phyloP scores from a whole-genome alignment of 2,113 vertebrate genomes.

The Colistium nudipinnis region DNA sequence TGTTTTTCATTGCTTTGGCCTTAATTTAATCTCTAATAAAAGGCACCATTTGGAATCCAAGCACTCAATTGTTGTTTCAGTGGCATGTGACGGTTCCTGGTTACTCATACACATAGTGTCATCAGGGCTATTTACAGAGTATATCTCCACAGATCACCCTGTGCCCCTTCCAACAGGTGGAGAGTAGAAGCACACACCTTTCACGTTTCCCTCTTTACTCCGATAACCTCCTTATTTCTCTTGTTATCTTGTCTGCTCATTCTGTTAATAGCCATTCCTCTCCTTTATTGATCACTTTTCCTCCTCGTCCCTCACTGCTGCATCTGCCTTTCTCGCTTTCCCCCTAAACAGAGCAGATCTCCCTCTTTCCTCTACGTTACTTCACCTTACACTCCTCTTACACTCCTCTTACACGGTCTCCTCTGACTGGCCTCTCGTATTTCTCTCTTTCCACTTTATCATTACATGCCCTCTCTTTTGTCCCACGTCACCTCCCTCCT shows the following conservation, averaged over 20 bases:
- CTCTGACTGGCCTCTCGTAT: too few relatives aligned
- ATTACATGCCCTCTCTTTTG: background rate
- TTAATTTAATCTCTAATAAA: too few relatives aligned
- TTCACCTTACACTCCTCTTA: slow-evolving; percentile 1
- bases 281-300: slow-evolving; percentile 8
- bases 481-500: background rate
- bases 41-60: slow-evolving; percentile 8
- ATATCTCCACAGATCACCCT: slow-evolving; percentile 11
- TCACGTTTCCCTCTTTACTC: slow-evolving; percentile 1
- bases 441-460: slow-evolving; percentile 1
- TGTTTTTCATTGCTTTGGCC: too few relatives aligned
- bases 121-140: slow-evolving; percentile 13
- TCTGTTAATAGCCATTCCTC: slow-evolving; percentile 21
- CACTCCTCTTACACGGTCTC: slow-evolving; percentile 25
- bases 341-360: slow-evolving; percentile 36
- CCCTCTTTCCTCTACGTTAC: background rate
- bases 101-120: slow-evolving; percentile 22
- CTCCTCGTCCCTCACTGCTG: slow-evolving; percentile 43
- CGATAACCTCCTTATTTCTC: slow-evolving; percentile 5
- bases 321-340: slow-evolving; percentile 29
- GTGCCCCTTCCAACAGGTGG: slow-evolving; percentile 57
- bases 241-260: slow-evolving; percentile 13
- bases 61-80: slow-evolving; percentile 1
- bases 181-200: slow-evolving; percentile 23
- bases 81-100: background rate